Percentiles rank a stretch among this genome's conserved stretches.
Conservation (phyloP, 2,797 vertebrate species). For the Rhadinocentrus ornatus region DNA sequence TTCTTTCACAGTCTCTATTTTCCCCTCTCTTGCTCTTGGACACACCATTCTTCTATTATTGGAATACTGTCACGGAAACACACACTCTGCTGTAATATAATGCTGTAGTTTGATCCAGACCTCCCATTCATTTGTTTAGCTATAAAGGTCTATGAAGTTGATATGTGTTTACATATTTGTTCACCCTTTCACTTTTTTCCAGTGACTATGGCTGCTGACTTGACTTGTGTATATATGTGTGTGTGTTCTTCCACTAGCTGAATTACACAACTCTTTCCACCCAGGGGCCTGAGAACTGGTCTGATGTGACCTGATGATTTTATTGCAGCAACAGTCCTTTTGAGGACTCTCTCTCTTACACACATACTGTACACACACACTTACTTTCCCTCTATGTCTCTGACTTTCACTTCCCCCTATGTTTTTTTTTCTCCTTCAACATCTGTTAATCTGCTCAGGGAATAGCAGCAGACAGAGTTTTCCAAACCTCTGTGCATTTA, state of each 20-base stretch:
- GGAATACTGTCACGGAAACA: slow-evolving; percentile 66
- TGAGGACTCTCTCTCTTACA: slow-evolving; percentile 54
- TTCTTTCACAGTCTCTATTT: slow-evolving; percentile 9
- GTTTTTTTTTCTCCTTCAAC: slow-evolving; percentile 62
- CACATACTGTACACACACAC: slow-evolving; percentile 18
- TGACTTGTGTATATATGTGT: slow-evolving; percentile 39
- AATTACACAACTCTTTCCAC: slow-evolving; percentile 83
- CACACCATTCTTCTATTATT: slow-evolving; percentile 58
- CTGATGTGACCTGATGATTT: slow-evolving; percentile 83
- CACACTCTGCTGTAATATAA: slow-evolving; percentile 67
- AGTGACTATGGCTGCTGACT: slow-evolving; percentile 69
- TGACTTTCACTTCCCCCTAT: slow-evolving; percentile 61
- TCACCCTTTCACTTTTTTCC: slow-evolving; percentile 79
- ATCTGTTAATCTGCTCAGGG: slow-evolving; percentile 84
- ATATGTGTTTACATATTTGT: slow-evolving; percentile 83
- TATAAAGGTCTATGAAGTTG: slow-evolving; percentile 77
- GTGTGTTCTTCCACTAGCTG: slow-evolving; percentile 57
- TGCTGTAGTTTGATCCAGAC: slow-evolving; percentile 75
- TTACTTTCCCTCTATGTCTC: slow-evolving; percentile 48
- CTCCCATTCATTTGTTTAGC: slow-evolving; percentile 83
- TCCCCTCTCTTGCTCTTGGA: slow-evolving; percentile 12
- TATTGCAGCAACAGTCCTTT: slow-evolving; percentile 77
- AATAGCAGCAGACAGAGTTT: slow-evolving; percentile 79
- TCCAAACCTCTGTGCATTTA: slow-evolving; percentile 82
- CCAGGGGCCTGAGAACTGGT: slow-evolving; percentile 78